Base-by-base conservation (phyloP, 2,888 invertebrate genomes). In the Heteropelma amictum region DNA sequence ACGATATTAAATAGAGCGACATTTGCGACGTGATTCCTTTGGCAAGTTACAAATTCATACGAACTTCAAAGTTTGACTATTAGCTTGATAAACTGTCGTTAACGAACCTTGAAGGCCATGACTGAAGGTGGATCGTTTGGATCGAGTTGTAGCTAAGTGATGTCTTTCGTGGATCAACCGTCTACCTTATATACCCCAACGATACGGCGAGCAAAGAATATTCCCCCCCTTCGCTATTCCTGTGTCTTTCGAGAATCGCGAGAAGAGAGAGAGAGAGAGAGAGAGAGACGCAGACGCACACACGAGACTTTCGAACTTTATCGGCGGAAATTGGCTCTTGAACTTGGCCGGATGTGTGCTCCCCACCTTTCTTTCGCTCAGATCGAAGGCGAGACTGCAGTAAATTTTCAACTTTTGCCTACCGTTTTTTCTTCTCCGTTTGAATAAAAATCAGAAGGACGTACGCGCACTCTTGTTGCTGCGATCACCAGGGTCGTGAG, bases 91-190 rank as follows among this genome's bases (percentile, higher is more conserved):
- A n/a, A n/a, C n/a, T n/a, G n/a, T n/a, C 58, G 23, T 67, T 28
- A 80, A 88, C 88, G 80, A 82, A 89, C 89, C 89, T 89, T 88
- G 85, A 87, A 88, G 21, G 82, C 87, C 88, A 89, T 88, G 84
- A 82, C 82, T 85, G 83, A 81, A 72, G 78, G 76, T 53, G 75
- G 71, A 85, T 86, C 84, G 78, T 78, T 79, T 83, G 83, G 83
- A 85, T 87, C 85, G 83, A 84, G 84, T 83, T 82, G 83, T 73
- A 79, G 80, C 76, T 83, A 79, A 80, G 80, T 88, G 88, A 88
- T 88, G 88, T 82, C 79, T 76, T 81, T 82, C 75, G 82, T 81
- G 83, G 79, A 80, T 77, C 79, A 80, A 64, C 77, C 47, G 61
- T 23, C 80, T 77, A 83, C 81, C 84, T 88, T 88, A 85, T 88